Conservation (phyloP, 2,888 invertebrate genomes). For the Sinotaia quadrata region DNA sequence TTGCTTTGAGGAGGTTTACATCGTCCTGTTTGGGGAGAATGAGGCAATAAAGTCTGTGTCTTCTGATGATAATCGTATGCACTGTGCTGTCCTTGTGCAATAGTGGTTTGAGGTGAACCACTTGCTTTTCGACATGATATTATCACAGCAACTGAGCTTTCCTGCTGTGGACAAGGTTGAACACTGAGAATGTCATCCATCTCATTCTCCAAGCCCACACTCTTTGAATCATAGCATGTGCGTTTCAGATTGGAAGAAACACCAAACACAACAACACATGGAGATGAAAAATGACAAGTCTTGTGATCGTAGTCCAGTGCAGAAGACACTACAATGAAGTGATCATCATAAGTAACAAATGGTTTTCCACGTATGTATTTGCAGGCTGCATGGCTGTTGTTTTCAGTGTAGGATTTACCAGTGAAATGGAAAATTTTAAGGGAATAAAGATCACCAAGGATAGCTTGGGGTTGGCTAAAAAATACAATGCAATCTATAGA, state of each 20-base stretch:
- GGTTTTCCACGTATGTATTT: constrained; percentile 58
- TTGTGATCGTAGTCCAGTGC: constrained; percentile 58
- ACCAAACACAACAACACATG: constrained; percentile 62
- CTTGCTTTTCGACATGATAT: constrained; percentile 28
- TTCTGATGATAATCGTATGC: too few relatives aligned
- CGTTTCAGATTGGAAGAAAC: constrained; percentile 54
- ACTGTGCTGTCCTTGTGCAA: constrained; percentile 7
- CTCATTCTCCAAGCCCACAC: constrained; percentile 57
- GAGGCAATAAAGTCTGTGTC: too few relatives aligned
- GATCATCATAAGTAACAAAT: constrained; percentile 64
- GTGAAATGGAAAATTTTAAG: constrained; percentile 56
- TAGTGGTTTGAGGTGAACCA: constrained; percentile 30
- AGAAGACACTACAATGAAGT: constrained; percentile 64
- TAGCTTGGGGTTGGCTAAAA: constrained; percentile 52
- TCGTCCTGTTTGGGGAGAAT: background rate
- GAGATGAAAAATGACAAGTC: constrained; percentile 53
- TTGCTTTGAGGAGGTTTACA: background rate
- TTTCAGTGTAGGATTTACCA: constrained; percentile 49
- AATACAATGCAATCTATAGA: constrained; percentile 48
- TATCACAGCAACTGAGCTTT: constrained; percentile 30
- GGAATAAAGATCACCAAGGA: constrained; percentile 57
- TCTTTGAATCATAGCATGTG: constrained; percentile 58
- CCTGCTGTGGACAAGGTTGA: constrained; percentile 46
- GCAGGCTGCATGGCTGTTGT: constrained; percentile 48
- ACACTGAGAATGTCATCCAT: constrained; percentile 62